Conservation (phyloP, 2,888 invertebrate genomes). For the Exephanes ischioxanthus region DNA sequence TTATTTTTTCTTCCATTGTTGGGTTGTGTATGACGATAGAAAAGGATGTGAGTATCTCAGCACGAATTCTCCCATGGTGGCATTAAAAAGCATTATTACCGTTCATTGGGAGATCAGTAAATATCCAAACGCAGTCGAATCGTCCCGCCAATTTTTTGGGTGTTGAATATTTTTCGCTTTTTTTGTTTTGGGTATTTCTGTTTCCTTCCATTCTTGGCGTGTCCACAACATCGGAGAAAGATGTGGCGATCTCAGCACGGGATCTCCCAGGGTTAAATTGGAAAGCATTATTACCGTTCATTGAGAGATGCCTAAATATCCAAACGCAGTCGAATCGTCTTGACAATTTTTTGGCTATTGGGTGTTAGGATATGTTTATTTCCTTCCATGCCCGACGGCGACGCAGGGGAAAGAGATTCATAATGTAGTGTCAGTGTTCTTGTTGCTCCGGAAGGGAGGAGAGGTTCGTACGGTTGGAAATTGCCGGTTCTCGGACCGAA, state of each 20-base stretch:
- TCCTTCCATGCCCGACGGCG: background rate
- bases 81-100: constrained; percentile 64
- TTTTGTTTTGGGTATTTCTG: background rate
- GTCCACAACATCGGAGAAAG: too few relatives aligned
- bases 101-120: background rate
- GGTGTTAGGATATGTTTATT: background rate
- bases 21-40: too few relatives aligned
- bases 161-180: too few relatives aligned
- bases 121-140: constrained; percentile 21
- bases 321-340: constrained; percentile 22
- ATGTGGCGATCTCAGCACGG: constrained; percentile 51
- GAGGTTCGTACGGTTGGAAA: constrained; percentile 48
- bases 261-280: constrained; percentile 51
- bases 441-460: constrained; percentile 35
- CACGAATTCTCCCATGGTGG: constrained; percentile 51
- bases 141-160: background rate
- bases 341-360: constrained; percentile 9
- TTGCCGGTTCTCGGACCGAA: constrained; percentile 57
- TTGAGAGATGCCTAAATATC: background rate
- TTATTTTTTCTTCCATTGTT: background rate
- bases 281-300: constrained; percentile 56
- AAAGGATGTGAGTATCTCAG: constrained; percentile 41
- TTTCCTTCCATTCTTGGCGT: background rate
- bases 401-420: background rate
- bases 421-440: constrained; percentile 32